Evolutionary conservation across 2,797 vertebrate species (phyloP).

Genomic region (Oreonectes daqikongensis): DNA sequence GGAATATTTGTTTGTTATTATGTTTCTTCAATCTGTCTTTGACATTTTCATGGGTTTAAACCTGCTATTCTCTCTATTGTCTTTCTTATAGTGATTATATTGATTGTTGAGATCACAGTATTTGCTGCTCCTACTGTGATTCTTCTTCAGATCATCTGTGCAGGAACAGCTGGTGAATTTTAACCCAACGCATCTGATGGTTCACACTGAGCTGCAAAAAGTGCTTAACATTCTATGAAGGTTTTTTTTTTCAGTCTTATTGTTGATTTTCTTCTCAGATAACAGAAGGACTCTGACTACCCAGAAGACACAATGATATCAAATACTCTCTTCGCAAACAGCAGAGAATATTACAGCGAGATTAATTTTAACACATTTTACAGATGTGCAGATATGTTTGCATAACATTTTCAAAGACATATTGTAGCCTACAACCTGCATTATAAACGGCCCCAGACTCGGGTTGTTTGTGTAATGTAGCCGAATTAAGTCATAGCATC

Average conservation of each 20-base stretch:
- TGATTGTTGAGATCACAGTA: background rate
- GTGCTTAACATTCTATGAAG: too few relatives aligned
- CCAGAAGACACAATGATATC: background rate
- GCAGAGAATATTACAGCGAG: too few relatives aligned
- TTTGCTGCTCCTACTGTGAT: conserved; percentile 4
- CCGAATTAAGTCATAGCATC: too few relatives aligned
- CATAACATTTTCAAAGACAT: too few relatives aligned
- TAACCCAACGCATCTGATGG: background rate
- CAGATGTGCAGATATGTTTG: too few relatives aligned
- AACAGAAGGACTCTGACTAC: background rate
- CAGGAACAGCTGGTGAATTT: conserved; percentile 12
- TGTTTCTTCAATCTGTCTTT: background rate
- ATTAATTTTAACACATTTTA: too few relatives aligned
- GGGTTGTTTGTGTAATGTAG: too few relatives aligned
- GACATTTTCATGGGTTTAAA: too few relatives aligned
- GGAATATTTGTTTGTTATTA: background rate
- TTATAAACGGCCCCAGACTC: too few relatives aligned
- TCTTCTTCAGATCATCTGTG: conserved; percentile 28
- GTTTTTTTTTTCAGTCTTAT: too few relatives aligned
- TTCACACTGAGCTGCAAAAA: background rate
- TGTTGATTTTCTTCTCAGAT: too few relatives aligned
- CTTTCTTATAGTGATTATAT: conserved; percentile 3
- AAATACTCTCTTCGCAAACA: background rate
- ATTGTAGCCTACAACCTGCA: too few relatives aligned
- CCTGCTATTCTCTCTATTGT: background rate